These are phyloP conservation scores for Cardiocondyla obscurior DNA, from an alignment of 1,140 invertebrate genomes.

Conservation along the genomic window DNA sequence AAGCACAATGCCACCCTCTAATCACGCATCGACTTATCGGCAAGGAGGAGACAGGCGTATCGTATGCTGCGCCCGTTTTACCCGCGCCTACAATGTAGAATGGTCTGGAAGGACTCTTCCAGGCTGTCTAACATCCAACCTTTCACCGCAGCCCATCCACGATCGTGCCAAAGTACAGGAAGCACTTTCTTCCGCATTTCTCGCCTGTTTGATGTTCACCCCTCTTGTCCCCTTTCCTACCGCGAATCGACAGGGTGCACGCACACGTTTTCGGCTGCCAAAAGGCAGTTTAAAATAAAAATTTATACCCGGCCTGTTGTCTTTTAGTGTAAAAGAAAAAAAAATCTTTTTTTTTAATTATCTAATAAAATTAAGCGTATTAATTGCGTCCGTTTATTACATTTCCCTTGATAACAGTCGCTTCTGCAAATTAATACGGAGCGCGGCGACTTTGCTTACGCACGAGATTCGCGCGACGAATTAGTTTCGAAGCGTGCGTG, in stretches of 20 bases:
- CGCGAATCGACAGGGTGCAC: neutral
- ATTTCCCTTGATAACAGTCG: neutral
- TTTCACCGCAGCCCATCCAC: constrained; percentile 53
- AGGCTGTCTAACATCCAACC: constrained; percentile 56
- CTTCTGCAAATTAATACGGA: neutral
- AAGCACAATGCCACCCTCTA: constrained; percentile 83
- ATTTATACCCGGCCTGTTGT: neutral
- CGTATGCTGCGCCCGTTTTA: constrained; percentile 70
- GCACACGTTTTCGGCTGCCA: constrained; percentile 19
- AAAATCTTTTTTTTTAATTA: neutral
- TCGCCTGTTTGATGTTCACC: constrained; percentile 57
- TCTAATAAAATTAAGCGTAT: neutral
- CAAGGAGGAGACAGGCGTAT: constrained; percentile 69
- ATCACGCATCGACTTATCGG: constrained; percentile 83
- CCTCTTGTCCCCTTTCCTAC: neutral
- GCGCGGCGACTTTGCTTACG: neutral
- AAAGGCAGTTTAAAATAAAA: constrained; percentile 3
- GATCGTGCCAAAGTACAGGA: constrained; percentile 65
- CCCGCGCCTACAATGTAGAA: constrained; percentile 39
- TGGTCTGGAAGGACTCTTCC: constrained; percentile 52
- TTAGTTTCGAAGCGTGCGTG: neutral
- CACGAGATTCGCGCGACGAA: neutral
- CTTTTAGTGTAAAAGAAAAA: neutral
- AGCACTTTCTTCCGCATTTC: constrained; percentile 69
- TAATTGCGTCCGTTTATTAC: neutral